phyloP scores from a whole-genome alignment of 2,797 vertebrate species.

The Artibeus jamaicensis region DNA sequence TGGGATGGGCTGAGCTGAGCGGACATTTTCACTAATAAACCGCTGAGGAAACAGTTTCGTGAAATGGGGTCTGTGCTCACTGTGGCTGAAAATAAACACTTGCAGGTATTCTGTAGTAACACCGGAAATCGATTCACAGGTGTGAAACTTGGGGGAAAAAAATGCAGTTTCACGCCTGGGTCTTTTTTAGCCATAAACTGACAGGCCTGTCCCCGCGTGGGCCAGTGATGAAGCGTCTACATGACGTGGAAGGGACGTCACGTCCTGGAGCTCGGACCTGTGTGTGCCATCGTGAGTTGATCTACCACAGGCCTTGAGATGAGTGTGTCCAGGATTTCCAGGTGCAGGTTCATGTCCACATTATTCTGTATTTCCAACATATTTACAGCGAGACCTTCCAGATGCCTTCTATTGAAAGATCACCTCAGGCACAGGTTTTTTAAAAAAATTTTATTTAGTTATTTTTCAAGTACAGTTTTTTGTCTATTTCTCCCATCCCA shows the following conservation, averaged over 20 bases:
- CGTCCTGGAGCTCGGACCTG: rapidly evolving
- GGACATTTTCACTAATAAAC: background rate
- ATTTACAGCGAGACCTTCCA: rapidly evolving
- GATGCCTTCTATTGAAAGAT: background rate
- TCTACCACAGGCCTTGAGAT: rapidly evolving
- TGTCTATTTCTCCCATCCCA: too few relatives aligned
- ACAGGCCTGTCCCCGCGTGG: rapidly evolving
- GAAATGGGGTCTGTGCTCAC: background rate
- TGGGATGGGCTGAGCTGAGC: background rate
- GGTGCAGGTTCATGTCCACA: rapidly evolving
- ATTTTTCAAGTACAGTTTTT: too few relatives aligned
- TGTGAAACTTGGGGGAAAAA: background rate
- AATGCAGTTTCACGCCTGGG: background rate
- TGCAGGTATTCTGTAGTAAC: background rate
- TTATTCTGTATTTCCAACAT: background rate
- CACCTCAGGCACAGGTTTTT: background rate
- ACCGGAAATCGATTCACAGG: background rate
- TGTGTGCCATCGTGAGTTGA: rapidly evolving
- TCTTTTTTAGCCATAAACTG: background rate
- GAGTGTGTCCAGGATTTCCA: background rate
- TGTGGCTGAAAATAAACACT: background rate
- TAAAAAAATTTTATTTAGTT: too few relatives aligned
- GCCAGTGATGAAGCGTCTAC: rapidly evolving
- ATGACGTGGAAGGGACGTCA: rapidly evolving
- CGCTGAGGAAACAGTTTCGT: background rate